Conservation (phyloP, 2,797 vertebrate genomes). For the Typhlichthys subterraneus region DNA sequence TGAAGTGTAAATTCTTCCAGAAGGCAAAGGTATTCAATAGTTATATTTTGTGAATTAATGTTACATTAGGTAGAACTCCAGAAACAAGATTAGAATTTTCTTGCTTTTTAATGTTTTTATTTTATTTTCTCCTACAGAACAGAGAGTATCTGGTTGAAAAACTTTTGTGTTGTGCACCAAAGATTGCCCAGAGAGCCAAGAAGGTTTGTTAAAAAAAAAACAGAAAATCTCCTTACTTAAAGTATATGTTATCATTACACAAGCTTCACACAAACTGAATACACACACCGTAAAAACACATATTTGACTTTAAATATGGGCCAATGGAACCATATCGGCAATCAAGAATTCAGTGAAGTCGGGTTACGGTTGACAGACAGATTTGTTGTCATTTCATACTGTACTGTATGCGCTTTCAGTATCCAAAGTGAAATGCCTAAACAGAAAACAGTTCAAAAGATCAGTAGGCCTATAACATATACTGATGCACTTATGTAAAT, state of each 20-base stretch:
- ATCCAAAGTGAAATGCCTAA: no score
- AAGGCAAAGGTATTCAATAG: constrained; percentile 93
- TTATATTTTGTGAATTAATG: constrained; percentile 12
- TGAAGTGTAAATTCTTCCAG: constrained; percentile 99
- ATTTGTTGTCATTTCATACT: no score
- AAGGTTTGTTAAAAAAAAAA: constrained; percentile 80
- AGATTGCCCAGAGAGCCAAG: constrained; percentile 95
- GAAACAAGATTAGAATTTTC: neutral
- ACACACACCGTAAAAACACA: constrained; percentile 24
- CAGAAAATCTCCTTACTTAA: constrained; percentile 34
- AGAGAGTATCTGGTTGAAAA: constrained; percentile 97
- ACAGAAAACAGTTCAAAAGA: no score
- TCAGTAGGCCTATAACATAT: no score
- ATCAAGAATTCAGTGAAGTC: constrained; percentile 6
- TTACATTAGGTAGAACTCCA: neutral
- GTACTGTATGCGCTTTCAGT: no score
- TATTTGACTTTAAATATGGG: constrained; percentile 54
- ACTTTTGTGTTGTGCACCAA: constrained; percentile 91
- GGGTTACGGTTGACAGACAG: constrained; percentile 20
- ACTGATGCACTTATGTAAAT: no score
- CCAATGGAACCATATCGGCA: constrained; percentile 32
- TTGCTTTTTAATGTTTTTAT: constrained; percentile 5
- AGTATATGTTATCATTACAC: constrained; percentile 42
- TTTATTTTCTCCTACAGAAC: constrained; percentile 83
- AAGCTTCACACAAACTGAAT: constrained; percentile 55